Percentiles rank a stretch among this genome's conserved stretches.
Evolutionary conservation across 2,888 invertebrate genomes (phyloP).

Genomic region (Apoda limacodes): DNA sequence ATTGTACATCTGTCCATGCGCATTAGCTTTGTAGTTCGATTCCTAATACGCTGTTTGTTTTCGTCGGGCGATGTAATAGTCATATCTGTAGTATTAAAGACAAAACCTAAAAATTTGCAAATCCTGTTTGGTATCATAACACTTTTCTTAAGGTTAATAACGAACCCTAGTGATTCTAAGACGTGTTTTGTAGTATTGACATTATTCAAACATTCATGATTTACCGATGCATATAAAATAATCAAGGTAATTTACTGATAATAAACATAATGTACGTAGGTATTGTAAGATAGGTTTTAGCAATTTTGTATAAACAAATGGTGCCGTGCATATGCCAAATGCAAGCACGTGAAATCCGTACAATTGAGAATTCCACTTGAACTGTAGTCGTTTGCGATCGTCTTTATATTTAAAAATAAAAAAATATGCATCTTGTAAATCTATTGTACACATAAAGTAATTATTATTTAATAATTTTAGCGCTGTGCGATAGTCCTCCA

Average conservation of each 20-base stretch:
- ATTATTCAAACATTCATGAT: neutral
- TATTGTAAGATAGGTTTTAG: constrained; percentile 2
- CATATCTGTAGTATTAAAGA: constrained; percentile 7
- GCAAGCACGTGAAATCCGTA: neutral
- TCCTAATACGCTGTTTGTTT: constrained; percentile 1
- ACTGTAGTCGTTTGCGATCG: too few species aligned
- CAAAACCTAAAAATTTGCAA: constrained; percentile 12
- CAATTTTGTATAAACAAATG: constrained; percentile 7
- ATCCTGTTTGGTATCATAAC: constrained; percentile 1
- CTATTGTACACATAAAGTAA: too few species aligned
- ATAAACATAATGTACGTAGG: neutral
- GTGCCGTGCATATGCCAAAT: constrained; percentile 4
- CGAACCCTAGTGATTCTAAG: constrained; percentile 6
- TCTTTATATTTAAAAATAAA: too few species aligned
- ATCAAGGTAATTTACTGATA: constrained; percentile 4
- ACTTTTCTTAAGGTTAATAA: constrained; percentile 10
- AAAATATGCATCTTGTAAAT: too few species aligned
- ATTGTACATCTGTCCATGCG: constrained; percentile 4
- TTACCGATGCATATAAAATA: constrained; percentile 5
- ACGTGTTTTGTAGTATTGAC: neutral
- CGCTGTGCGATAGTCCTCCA: too few species aligned
- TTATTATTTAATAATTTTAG: too few species aligned
- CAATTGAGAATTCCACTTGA: too few species aligned
- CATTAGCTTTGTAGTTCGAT: neutral
- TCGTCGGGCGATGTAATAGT: constrained; percentile 3